phyloP scores from a whole-genome alignment of 2,888 invertebrate species.

The Drosophila siamana region DNA sequence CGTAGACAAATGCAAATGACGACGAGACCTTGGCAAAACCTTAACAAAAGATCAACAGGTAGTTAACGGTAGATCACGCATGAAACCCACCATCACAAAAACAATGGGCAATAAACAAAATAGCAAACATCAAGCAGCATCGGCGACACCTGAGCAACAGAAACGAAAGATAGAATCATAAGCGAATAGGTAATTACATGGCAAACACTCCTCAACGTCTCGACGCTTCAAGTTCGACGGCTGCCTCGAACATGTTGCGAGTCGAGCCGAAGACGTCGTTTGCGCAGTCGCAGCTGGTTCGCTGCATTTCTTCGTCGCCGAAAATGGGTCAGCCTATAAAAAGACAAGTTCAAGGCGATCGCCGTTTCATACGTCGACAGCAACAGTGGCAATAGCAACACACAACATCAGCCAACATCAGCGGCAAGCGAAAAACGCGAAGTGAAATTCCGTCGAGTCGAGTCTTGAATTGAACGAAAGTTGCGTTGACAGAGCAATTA shows the following conservation, averaged over 20 bases:
- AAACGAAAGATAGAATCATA: constrained; percentile 38
- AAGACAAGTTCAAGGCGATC: constrained; percentile 92
- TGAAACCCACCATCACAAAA: constrained; percentile 20
- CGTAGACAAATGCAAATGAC: constrained; percentile 56
- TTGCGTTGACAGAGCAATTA: constrained; percentile 41
- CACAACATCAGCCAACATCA: constrained; percentile 43
- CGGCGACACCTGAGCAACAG: constrained; percentile 19
- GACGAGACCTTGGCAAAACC: constrained; percentile 60
- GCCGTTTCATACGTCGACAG: constrained; percentile 87
- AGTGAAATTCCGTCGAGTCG: constrained; percentile 54
- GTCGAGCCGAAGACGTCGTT: constrained; percentile 20
- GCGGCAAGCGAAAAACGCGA: constrained; percentile 51
- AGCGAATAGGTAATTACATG: constrained; percentile 40
- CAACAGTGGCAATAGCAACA: constrained; percentile 56
- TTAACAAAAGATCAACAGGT: constrained; percentile 48
- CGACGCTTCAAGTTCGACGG: constrained; percentile 18
- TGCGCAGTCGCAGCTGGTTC: constrained; percentile 33
- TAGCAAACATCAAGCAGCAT: constrained; percentile 27
- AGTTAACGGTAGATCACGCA: constrained; percentile 57
- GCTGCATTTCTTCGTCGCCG: constrained; percentile 68
- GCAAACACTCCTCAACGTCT: neutral
- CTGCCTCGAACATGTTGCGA: constrained; percentile 53
- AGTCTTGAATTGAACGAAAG: constrained; percentile 68
- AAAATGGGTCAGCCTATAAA: constrained; percentile 93
- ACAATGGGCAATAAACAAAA: constrained; percentile 64